Percentiles rank a stretch among this genome's conserved stretches.
Conservation (phyloP, 2,113 vertebrate species). For the Accipiter virgatus region DNA sequence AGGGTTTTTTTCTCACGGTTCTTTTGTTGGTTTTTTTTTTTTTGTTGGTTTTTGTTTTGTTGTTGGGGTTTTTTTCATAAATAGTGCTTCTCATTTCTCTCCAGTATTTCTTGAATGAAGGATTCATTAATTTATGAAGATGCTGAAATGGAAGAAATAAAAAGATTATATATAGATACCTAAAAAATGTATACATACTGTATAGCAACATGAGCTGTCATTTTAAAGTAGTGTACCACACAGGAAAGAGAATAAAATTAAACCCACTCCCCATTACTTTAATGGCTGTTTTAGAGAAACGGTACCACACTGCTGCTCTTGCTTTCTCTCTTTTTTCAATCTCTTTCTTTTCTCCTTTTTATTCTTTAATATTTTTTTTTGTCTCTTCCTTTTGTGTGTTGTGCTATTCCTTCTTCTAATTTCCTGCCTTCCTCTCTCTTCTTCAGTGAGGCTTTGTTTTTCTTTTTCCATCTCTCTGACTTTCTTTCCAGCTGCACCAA, state of each 20-base stretch:
- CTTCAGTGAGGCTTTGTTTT: background rate
- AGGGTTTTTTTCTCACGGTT: background rate
- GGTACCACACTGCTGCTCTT: background rate
- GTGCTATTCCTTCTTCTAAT: background rate
- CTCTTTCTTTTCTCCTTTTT: background rate
- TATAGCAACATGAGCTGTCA: background rate
- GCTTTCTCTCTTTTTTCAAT: background rate
- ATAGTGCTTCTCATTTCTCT: background rate
- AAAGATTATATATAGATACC: background rate
- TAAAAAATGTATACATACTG: background rate
- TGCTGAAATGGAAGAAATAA: background rate
- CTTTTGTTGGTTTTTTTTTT: background rate
- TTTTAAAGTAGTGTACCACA: background rate
- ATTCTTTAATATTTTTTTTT: background rate
- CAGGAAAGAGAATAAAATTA: background rate
- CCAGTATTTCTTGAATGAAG: background rate
- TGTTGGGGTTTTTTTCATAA: background rate
- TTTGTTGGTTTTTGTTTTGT: too few species aligned
- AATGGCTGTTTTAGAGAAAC: background rate
- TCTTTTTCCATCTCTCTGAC: background rate
- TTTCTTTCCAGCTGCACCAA: background rate
- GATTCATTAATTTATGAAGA: background rate
- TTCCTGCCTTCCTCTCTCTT: background rate
- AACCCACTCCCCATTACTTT: background rate
- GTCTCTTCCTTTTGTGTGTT: background rate